phyloP scores from a whole-genome alignment of 2,888 invertebrate genomes.

The Kuschelorhynchus macadamiae region DNA sequence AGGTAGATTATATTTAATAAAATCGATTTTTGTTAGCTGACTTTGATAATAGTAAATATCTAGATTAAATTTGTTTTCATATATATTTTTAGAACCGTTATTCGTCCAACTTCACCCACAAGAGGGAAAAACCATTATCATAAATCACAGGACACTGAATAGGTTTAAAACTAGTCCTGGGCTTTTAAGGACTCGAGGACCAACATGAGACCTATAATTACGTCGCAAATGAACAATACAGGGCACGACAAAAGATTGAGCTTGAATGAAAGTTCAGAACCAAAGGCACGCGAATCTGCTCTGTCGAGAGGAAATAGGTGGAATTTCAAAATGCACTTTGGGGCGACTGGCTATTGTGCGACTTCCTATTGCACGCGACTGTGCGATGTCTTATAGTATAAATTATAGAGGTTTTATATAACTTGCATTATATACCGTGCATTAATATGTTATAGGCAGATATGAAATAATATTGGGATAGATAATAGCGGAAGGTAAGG shows the following conservation, averaged over 20 bases:
- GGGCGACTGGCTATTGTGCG: conserved; percentile 52
- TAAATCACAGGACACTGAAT: conserved; percentile 3
- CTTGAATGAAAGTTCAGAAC: conserved; percentile 39
- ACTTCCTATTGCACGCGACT: conserved; percentile 53
- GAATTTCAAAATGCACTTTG: conserved; percentile 55
- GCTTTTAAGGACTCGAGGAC: conserved; percentile 24
- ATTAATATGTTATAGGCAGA: conserved; percentile 12
- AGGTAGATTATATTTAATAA: too few relatives aligned
- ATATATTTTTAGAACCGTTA: too few relatives aligned
- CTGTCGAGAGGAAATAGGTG: conserved; percentile 56
- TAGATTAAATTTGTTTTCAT: too few relatives aligned
- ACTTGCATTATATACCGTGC: conserved; percentile 29
- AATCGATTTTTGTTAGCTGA: too few relatives aligned
- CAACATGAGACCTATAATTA: conserved; percentile 51
- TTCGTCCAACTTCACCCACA: too few relatives aligned
- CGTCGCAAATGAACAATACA: conserved; percentile 49
- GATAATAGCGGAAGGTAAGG: conserved; percentile 26
- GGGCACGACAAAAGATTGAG: conserved; percentile 43
- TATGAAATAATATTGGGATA: conserved; percentile 35
- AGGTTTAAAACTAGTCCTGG: conserved; percentile 10
- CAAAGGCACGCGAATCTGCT: conserved; percentile 52
- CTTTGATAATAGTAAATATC: too few relatives aligned
- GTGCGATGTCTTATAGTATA: conserved; percentile 17
- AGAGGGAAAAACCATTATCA: background rate
- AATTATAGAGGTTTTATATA: conserved; percentile 38